These are phyloP conservation scores for Apamea epomidion DNA, from an alignment of 2,888 invertebrate species.

Conservation along the genomic window DNA sequence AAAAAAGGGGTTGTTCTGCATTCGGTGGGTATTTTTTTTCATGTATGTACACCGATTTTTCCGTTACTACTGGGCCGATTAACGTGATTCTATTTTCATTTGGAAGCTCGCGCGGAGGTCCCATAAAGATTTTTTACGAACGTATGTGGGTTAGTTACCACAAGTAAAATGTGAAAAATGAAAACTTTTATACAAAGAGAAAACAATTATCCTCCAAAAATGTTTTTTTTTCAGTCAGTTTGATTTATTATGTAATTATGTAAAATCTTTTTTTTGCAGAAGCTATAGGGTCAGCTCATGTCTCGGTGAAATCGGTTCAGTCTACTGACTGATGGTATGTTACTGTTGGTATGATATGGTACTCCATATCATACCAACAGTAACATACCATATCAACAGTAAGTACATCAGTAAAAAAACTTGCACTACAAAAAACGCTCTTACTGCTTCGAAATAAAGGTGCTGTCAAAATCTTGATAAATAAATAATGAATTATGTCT, in stretches of 20 bases:
- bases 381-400: neutral
- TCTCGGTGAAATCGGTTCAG: neutral
- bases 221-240: neutral
- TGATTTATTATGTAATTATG: neutral
- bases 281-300: neutral
- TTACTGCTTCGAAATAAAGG: neutral
- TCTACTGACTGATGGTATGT: too few species aligned
- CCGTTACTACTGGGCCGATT: neutral
- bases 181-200: neutral
- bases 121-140: neutral
- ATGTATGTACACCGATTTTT: neutral
- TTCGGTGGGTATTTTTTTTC: neutral
- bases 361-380: neutral
- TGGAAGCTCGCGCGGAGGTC: neutral
- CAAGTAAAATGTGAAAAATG: neutral
- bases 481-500: neutral
- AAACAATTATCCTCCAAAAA: neutral
- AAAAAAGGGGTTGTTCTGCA: neutral
- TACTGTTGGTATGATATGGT: too few species aligned
- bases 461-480: neutral
- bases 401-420: neutral
- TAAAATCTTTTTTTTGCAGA: neutral
- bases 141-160: neutral
- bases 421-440: neutral
- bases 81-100: neutral